Base-by-base conservation (phyloP, 2,888 invertebrate genomes). In the Smittia aterrima region DNA sequence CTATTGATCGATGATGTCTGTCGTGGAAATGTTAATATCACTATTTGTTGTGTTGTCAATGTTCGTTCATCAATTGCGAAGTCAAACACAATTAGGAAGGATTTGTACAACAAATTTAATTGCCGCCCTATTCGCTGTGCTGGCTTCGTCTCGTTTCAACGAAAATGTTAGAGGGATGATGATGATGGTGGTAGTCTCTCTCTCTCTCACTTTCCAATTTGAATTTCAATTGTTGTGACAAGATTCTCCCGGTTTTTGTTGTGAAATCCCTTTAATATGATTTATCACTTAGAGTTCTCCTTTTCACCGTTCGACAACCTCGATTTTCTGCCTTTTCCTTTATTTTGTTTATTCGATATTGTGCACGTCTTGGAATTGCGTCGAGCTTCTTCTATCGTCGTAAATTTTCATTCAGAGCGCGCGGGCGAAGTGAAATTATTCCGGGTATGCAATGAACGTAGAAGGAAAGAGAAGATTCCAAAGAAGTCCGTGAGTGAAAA, bases 91-190 rank as follows among this genome's bases (percentile, higher is more conserved):
- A 71, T 71, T 71, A 71, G 70, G 70, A 71, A 71, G 70, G 70
- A 71, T 71, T 71, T 71, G 70, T 71, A 27, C 41, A 53, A 54
- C 70, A 71, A 71, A 71, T 71, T 71, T 71, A 71, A 71, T 71
- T 71, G 70, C 70, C 54, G 70, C 25, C 40, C 68, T 68, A 24
- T 24, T n/a, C 68, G 22, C 13, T 47, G 47, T 16, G 20, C 38
- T 38, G 6, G 4, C 6, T 58, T 58, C 58, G 9, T 22, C 22
- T 58, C 22, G 58, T 4, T 18, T 58, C 9, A 22, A 58, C 58
- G 58, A 9, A 18, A 3, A 4, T 47, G 16, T 9, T 47, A 13
- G 16, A 47, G 16, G 13, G 47, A 47, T 47, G 58, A 58, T 58
- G 68, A 4, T 22, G 25, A 27, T 41, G 41, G 16, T 25, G 54